These are phyloP conservation scores for Syritta pipiens DNA, from an alignment of 2,888 invertebrate genomes.

Conservation along the genomic window DNA sequence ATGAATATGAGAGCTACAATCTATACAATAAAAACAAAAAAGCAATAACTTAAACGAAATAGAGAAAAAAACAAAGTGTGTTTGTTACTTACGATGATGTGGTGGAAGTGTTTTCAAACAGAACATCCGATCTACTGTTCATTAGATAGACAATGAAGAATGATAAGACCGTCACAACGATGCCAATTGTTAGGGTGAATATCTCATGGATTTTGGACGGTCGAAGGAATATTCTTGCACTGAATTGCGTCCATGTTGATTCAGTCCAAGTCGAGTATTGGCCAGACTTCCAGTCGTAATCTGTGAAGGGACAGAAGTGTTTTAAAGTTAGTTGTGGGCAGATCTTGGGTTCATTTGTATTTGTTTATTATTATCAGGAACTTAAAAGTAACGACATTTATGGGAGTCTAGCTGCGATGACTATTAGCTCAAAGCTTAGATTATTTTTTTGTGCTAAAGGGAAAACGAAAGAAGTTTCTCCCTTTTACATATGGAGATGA, in stretches of 20 bases:
- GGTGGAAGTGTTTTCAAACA: constrained; percentile 76
- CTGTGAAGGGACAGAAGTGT: constrained; percentile 78
- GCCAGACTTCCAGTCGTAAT: constrained; percentile 88
- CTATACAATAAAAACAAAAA: constrained; percentile 18
- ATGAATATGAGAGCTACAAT: constrained; percentile 47
- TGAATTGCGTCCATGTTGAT: constrained; percentile 89
- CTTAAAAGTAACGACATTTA: too few species aligned
- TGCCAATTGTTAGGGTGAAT: constrained; percentile 76
- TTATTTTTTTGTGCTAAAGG: too few species aligned
- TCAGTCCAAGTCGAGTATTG: constrained; percentile 93
- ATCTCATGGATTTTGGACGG: constrained; percentile 80
- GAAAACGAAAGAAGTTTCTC: too few species aligned
- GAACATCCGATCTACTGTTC: constrained; percentile 77
- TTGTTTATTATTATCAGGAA: too few species aligned
- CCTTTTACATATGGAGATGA: too few species aligned
- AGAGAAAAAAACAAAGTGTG: constrained; percentile 8
- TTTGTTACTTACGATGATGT: constrained; percentile 77
- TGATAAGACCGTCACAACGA: constrained; percentile 77
- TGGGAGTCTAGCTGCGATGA: too few species aligned
- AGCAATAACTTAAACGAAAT: constrained; percentile 65
- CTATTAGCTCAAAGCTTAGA: too few species aligned
- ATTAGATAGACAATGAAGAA: constrained; percentile 78
- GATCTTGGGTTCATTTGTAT: not conserved
- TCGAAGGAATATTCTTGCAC: constrained; percentile 88
- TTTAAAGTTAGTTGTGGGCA: not conserved